Evolutionary conservation across 2,888 invertebrate genomes (phyloP), one percentile per base, ranked within the genome.

Genomic region (Tanypteryx hageni): DNA sequence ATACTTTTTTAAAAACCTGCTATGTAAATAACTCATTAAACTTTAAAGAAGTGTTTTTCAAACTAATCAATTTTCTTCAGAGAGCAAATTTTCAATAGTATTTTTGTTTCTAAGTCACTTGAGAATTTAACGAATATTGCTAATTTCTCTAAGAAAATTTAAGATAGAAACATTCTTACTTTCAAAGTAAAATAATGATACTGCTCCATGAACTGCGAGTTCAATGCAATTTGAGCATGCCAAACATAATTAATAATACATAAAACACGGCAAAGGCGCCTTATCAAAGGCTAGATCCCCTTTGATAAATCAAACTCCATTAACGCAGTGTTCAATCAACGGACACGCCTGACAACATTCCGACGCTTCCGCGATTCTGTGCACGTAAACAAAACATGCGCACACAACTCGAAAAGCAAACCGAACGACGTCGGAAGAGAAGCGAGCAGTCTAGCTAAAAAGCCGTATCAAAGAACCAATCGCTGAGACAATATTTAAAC

Each of bases 201-300:
- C 5, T 44, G 44, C 44, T 5, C 44, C 5, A 44, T 3, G 44
- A 44, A 44, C 44, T 44, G 44, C 44, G 56, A 82, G 56, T 44
- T 56, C 31, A 31, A 22, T 82, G 56, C 18, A 27, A 18, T 31
- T 31, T 14, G 31, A 44, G 82, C 14, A 44, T 16, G 13, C 16
- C 44, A 31, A 82, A 82, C 56, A 82, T 82, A 82, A 82, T 82
- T 56, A 82, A 82, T 82, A 31, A 82, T 82, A 7, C 31, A 82
- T 44, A 18, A 82, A 82, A 44, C 18, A 44, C 31, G 18, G 44
- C 44, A 11, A 27, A 13, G 44, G 14, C 44, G 82, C 44, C 18
- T 57, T 18, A 83, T 56, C 83, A 57, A 83, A 56, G 83, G 57
- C 83, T 9, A 27, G 27, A 11, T 57, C 10, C 56, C 8, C 57